Evolutionary conservation across 2,888 invertebrate species (phyloP), one percentile per base, ranked within the genome.

Genomic region (Drosophila cracens): DNA sequence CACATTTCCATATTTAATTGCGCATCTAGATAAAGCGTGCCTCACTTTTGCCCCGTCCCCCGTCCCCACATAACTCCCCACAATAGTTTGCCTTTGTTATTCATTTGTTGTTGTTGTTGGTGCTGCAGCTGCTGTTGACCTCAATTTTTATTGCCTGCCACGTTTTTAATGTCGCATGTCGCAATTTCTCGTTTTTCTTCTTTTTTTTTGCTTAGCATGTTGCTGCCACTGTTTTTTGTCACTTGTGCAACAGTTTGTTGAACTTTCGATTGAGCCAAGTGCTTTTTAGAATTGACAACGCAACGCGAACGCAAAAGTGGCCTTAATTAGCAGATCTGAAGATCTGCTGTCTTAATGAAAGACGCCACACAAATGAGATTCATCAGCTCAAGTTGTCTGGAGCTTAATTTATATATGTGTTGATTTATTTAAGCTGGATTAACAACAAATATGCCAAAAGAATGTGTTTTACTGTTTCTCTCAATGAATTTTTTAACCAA

Each of bases 1-100:
- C 81, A 71, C 87, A 87, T 87, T 87, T 88, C 90, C 87, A 87
- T 87, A 87, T 90, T 87, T 87, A 90, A 90, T 87, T 88, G 90
- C 88, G 75, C 86, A 87, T 87, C 87, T 89, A 89, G 88, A 88
- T 90, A 88, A 88, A 71, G 49, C 61, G 46, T 74, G 68, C 64
- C 69, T 62, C 77, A 57, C 59, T 62, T 74, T 56, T 53, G 13
- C 61, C 36, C 62, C 40, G 5, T 33, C 8, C 21, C 5, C 43
- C 21, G 0, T 21, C 43, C 72, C 61, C 60, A 21, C 48, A 49
- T 18, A 27, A 5, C 43, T 21, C 43, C 51, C 80, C 38, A 53
- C 33, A 52, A 34, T 33, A 33, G 33, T 60, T 52, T 67, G 67
- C 62, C 75, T 81, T 74, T 84, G 82, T 79, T 79, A 87, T 85